Evolutionary conservation across 53 echinoderm and acorn worm genomes (phyloP), one percentile per base, ranked within the genome.

Genomic region (Patiria pectinifera): DNA sequence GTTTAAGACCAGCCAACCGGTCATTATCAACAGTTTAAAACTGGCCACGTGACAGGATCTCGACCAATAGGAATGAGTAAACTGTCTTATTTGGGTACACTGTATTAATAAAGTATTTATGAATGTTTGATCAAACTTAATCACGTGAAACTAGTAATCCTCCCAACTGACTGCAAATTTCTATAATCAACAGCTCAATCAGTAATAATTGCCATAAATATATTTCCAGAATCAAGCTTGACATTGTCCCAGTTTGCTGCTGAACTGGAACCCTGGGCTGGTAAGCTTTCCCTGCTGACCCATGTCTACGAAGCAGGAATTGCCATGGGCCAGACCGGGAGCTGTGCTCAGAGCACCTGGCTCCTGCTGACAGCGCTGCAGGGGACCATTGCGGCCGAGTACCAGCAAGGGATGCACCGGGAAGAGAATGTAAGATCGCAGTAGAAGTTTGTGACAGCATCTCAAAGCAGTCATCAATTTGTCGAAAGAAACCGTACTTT

Each of bases 221-320:
- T 78, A 6, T 53, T 71, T 71, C 7, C 87, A 93, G 96, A 96
- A 58, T 78, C 87, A 43, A 95, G 84, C 82, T 47, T 93, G 69
- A 96, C 95, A 45, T 81, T 96, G 62, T 89, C 93, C 48, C 85
- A 92, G 89, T 92, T 96, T 69, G 80, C 82, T 11, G 71, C 80
- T 23, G 71, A 91, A 22, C 74, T 96, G 61, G 47, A 77, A n/a
- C 87, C 93, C 7, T 93, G 95, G 95, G 63, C 81, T 4, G 46
- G 66, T 4, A 84, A 75, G n/a, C 85, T 96, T 25, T 48, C 80
- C 21, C 89, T 93, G 7, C 81, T 93, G 26, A 76, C 85, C 86
- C 69, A 47, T 11, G 69, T 96, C 48, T 89, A 92, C 70, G 44
- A 77, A 26, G 89, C 63, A 3, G 96, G 93, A 1, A 76, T 93